Percentiles rank a stretch among this genome's conserved stretches.
These are phyloP conservation scores for Anseranas semipalmata DNA, from an alignment of 2,113 vertebrate species.

Conservation along the genomic window DNA sequence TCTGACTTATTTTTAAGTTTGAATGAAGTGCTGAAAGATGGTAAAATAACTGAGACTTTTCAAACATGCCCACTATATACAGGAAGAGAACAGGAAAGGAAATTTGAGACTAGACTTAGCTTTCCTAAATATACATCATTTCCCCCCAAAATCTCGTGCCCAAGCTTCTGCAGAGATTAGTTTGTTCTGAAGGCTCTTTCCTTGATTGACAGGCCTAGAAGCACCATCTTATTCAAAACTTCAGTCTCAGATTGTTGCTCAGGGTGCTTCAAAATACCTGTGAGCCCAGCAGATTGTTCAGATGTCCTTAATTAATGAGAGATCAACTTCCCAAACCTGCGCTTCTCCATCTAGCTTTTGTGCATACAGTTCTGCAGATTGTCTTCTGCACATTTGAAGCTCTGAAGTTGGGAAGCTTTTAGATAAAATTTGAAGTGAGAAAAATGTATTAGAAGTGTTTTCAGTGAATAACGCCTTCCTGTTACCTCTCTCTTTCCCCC, in stretches of 20 bases:
- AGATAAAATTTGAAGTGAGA: not conserved
- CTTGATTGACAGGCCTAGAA: not conserved
- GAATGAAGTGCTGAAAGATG: not conserved
- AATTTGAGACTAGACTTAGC: not conserved
- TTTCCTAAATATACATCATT: not conserved
- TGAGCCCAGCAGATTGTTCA: not conserved
- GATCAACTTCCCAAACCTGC: not conserved
- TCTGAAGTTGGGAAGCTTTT: not conserved
- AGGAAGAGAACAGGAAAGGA: not conserved
- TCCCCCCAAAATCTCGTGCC: not conserved
- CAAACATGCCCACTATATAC: not conserved
- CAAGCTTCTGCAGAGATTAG: not conserved
- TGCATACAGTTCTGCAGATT: not conserved
- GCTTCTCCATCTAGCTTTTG: not conserved
- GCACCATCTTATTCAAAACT: not conserved
- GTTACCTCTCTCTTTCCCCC: not conserved
- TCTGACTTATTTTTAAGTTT: not conserved
- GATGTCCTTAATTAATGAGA: not conserved
- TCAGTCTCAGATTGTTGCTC: not conserved
- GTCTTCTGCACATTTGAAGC: not conserved
- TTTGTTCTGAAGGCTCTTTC: not conserved
- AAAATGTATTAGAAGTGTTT: not conserved
- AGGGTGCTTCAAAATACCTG: not conserved
- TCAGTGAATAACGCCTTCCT: not conserved
- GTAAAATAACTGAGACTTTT: not conserved